Evolutionary conservation across 1,140 invertebrate genomes (phyloP), one percentile per base, ranked within the genome.

Genomic region (Drosophila orosa): DNA sequence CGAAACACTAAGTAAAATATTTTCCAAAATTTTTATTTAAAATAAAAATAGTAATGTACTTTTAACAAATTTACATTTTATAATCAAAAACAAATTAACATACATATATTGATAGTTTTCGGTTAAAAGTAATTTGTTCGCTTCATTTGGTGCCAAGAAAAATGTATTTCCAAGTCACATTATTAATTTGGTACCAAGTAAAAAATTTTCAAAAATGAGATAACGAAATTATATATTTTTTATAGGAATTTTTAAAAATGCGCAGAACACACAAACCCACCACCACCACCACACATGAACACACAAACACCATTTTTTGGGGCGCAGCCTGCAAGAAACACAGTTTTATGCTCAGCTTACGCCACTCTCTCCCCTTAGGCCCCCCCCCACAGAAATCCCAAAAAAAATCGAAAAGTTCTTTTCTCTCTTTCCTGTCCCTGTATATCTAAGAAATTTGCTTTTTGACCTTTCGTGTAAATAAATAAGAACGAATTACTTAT

Each of bases 181-280:
- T 68, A 58, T 47, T 72, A 42, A 57, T 81, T 83, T 63, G 48
- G 55, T 85, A 86, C 78, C 52, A 54, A 74, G 56, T 86, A 82
- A 62, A 50, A 56, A 15, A n/a, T 2, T 22, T 22, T 61, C 50
- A 12, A 71, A 67, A 71, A 42, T 57, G 47, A 69, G 37, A 71
- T 63, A 60, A 62, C n/a, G 74, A 90, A 79, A 85, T 90, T 74
- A 79, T 74, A 79, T 90, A 90, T 90, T 87, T 86, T 85, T 83
- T 80, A 81, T 87, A 86, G 63, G 47, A 69, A 79, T 87, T 87
- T 87, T 79, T 33, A 73, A 60, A 52, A 75, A 62, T 47, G 60
- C 48, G 13, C 45, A 76, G 52, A 40, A 65, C 39, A 77, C 27
- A 48, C 40, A 25, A 13, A 25, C 22, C 22, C 22, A 17, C 13